phyloP scores from a whole-genome alignment of 2,113 vertebrate genomes.

The Morone chrysops region DNA sequence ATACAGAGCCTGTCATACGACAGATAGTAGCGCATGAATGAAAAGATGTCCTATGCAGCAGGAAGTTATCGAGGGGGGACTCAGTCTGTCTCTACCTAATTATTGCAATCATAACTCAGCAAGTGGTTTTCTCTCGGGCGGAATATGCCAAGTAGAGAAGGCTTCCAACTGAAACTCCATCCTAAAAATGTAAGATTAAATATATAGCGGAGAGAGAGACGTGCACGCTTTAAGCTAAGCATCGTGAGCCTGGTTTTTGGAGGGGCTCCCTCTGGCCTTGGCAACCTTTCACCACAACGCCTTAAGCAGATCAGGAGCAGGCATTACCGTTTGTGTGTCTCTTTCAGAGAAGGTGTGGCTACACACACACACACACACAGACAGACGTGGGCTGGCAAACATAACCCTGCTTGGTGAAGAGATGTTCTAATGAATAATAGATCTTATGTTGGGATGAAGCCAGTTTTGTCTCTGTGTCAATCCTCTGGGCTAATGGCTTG shows the following conservation, averaged over 20 bases:
- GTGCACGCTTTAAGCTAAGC: slow-evolving; percentile 11
- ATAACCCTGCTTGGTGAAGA: slow-evolving; percentile 43
- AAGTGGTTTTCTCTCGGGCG: background rate
- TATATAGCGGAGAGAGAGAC: background rate
- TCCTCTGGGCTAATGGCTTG: slow-evolving; percentile 25
- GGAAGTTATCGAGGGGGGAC: background rate
- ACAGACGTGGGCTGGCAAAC: slow-evolving; percentile 28
- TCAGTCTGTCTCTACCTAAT: background rate
- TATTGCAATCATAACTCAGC: background rate
- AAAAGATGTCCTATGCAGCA: slow-evolving; percentile 5
- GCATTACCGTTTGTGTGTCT: slow-evolving; percentile 38
- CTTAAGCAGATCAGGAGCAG: slow-evolving; percentile 55
- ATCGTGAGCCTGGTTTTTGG: slow-evolving; percentile 48
- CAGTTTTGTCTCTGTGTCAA: slow-evolving; percentile 48
- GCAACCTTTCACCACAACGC: slow-evolving; percentile 43
- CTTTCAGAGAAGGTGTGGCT: slow-evolving; percentile 46
- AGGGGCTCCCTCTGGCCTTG: slow-evolving; percentile 45
- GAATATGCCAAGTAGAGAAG: background rate
- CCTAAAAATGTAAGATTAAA: slow-evolving; percentile 27
- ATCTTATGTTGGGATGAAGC: slow-evolving; percentile 51
- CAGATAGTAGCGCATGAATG: slow-evolving; percentile 43
- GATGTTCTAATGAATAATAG: slow-evolving; percentile 63
- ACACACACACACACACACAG: background rate
- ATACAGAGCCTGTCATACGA: slow-evolving; percentile 11
- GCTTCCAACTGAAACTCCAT: background rate